Evolutionary conservation across 2,113 vertebrate species (phyloP).

Genomic region (Crotalus tigris): DNA sequence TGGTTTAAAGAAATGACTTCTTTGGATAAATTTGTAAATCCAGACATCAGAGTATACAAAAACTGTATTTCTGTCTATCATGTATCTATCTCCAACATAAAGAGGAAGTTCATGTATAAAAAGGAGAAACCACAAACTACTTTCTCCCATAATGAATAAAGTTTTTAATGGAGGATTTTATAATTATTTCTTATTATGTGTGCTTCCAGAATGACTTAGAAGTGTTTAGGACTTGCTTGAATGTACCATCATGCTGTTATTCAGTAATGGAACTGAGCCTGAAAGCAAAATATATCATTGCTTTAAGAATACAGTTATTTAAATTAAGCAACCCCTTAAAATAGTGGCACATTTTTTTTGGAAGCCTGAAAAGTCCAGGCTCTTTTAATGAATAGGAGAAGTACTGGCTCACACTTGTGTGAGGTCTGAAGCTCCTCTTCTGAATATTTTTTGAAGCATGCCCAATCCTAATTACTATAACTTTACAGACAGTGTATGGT

Average conservation of each 20-base stretch:
- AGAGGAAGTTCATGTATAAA: background rate
- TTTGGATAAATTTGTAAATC: background rate
- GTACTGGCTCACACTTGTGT: background rate
- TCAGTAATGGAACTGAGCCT: background rate
- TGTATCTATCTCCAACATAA: background rate
- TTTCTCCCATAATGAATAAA: constrained; percentile 29
- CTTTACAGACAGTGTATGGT: constrained; percentile 25
- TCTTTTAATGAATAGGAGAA: background rate
- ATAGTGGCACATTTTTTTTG: background rate
- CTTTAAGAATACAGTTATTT: background rate
- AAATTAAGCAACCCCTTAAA: background rate
- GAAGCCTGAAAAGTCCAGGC: background rate
- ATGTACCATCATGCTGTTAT: background rate
- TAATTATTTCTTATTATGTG: background rate
- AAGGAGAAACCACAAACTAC: constrained; percentile 11
- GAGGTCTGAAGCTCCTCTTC: background rate
- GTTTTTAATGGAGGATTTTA: background rate
- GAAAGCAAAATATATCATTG: background rate
- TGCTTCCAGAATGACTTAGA: background rate
- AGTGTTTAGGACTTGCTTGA: background rate
- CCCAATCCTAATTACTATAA: background rate
- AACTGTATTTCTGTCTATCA: background rate
- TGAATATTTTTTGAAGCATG: background rate
- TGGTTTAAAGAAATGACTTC: background rate
- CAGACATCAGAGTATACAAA: background rate